Base-by-base conservation (phyloP, 2,113 vertebrate species). In the Origma solitaria region DNA sequence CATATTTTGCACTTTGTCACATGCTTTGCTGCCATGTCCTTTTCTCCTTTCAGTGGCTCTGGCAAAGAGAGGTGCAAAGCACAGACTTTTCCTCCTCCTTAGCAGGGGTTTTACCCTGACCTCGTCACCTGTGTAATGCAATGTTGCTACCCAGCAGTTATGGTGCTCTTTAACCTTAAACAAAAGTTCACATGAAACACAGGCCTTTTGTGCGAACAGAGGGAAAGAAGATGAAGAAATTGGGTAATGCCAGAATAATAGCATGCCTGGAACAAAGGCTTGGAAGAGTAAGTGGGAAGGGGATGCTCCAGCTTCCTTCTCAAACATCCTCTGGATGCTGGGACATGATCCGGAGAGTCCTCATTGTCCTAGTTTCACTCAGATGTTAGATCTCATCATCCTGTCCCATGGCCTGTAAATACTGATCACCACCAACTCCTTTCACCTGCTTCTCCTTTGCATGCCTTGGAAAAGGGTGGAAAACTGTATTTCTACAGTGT, bases 181-280 rank as follows among this genome's bases (percentile, higher is more conserved):
- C 49, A 94, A 92, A 92, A 31, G 40, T 79, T 78, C 3, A 1
- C 13, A 11, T 49, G 72, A 92, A 94, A 93, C 95, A 96, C 58
- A 83, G 60, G 56, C 23, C 70, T 81, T 91, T 94, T 95, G 88
- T 94, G 72, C 76, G 86, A 91, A 30, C 16, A 82, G 47, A 83
- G 60, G 76, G 82, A 92, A 94, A 86, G 10, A 71, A 75, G 69
- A 57, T 92, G 65, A 88, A 92, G 85, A 94, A 92, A 81, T 64
- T 2, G 4, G 50, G 40, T 71, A 83, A 80, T 38, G 60, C 35
- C 62, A 86, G 75, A 76, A 82, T 17, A 90, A 73, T 45, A 70
- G n/a, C 15, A 11, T 66, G 82, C 35, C 62, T 90, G 58, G 47
- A 91, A 85, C 65, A 92, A 94, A 92, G 49, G 49, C 60, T 88